Evolutionary conservation across 2,888 invertebrate genomes (phyloP).

Genomic region (Oasisia sp.): DNA sequence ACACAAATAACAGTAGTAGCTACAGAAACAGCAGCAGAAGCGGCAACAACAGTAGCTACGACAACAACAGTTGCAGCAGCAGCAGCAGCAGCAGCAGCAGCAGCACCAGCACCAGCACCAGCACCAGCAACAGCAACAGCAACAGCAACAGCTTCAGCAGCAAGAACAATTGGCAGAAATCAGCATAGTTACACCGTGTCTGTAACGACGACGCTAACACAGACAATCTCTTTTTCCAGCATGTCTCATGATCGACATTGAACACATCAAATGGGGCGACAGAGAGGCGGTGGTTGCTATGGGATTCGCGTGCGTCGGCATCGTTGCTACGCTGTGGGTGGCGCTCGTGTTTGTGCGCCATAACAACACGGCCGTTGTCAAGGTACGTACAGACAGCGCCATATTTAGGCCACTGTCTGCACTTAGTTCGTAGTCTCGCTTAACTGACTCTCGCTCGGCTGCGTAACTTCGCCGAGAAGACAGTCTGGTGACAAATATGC

Average conservation of each 20-base stretch:
- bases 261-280: conserved; percentile 74
- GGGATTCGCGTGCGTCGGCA: conserved; percentile 83
- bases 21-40: too few species aligned
- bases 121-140: neutral
- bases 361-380: conserved; percentile 96
- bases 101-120: neutral
- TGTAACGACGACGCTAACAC: neutral
- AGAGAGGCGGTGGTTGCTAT: conserved; percentile 74
- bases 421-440: too few species aligned
- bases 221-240: conserved; percentile 54
- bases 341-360: conserved; percentile 83
- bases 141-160: neutral
- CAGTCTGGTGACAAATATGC: too few species aligned
- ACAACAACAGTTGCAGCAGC: too few species aligned
- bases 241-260: conserved; percentile 74
- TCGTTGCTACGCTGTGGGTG: conserved; percentile 81
- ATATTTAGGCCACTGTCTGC: neutral
- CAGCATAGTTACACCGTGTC: neutral
- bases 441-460: too few species aligned
- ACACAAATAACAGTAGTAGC: too few species aligned
- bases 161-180: too few species aligned
- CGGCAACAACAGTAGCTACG: too few species aligned
- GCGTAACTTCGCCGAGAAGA: too few species aligned
- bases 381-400: conserved; percentile 59
- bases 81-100: too few species aligned